Evolutionary conservation across 2,113 vertebrate genomes (phyloP), one percentile per base, ranked within the genome.

Genomic region (Triplophysa rosa): DNA sequence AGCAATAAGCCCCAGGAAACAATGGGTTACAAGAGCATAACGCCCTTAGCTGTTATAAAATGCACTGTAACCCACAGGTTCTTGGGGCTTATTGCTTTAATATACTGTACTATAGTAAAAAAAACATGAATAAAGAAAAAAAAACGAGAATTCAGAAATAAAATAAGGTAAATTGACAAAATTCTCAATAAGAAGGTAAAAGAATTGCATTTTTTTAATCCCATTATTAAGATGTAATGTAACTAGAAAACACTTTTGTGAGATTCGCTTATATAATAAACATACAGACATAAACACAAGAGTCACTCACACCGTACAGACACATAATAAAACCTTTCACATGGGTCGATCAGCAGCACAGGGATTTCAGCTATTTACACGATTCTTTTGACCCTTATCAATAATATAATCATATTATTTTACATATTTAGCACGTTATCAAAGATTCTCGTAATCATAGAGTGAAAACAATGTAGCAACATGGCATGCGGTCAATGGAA

Each of bases 351-450:
- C 83, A 84, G 76, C 83, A 84, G 83, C 83, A 73, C 75, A 69
- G 74, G 67, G 52, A 62, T 67, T 54, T 76, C 45, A 61, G 71
- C 58, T 83, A 80, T 80, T 45, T 80, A 84, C 82, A 84, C 52
- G 47, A 71, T 56, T 78, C 47, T n/a, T 56, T 67, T 67, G n/a
- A 62, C 40, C 56, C 49, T 54, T 49, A 47, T 45, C 75, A 82
- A 63, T 74, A 70, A 79, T 84, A 71, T 66, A 64, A 79, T 68
- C 67, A 49, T 79, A 75, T 80, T 81, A 81, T 82, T 24, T 81
- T 82, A 84, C 76, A 84, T 73, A 75, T 84, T 82, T 84, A 84
- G 77, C 80, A 84, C 79, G 65, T 67, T 84, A 75, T 68, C 70
- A 74, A 81, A 64, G 79, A 26, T 70, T 81, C 52, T 71, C 40